Base-by-base conservation (phyloP, 2,888 invertebrate genomes). In the Drosophila colorata region DNA sequence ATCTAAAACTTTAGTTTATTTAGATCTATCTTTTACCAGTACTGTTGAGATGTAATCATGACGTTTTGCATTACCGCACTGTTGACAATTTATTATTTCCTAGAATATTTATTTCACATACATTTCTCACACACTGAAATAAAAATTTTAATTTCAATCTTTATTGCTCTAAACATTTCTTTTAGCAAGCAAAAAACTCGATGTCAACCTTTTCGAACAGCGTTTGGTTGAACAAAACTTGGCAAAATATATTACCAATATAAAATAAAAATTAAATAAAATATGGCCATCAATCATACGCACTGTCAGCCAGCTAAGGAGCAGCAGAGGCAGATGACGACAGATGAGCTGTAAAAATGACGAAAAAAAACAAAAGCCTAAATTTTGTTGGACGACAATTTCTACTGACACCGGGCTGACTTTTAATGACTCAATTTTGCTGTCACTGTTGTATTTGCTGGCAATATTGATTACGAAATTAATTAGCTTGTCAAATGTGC, bases 381-480 rank as follows among this genome's bases (percentile, higher is more conserved):
- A 58, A 61, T 56, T 47, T 60, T 67, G 53, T 47, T 52, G 25
- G 37, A 52, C 69, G 60, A 68, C 63, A 78, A 78, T 68, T 75
- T 73, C 25, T 60, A 51, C 52, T 40, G 74, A 71, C 74, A 69
- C 58, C 77, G 48, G 69, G 78, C 71, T 81, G 73, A 80, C 78
- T 73, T 79, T 75, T 73, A 81, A 81, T 84, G 78, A 74, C 75
- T 87, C 81, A 84, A 81, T 87, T 84, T 74, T 18, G 74, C 52
- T 74, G 77, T 78, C 81, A 68, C 58, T 53, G 67, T 60, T 68
- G 69, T 68, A 37, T 60, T 72, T 68, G 70, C 60, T 57, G 68
- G 48, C 69, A 73, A 70, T 78, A 85, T 83, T 84, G 87, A 81
- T 83, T 79, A 56, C 70, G 60, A 80, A 84, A 84, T 84, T 82